Percentiles rank a stretch among this genome's conserved stretches.
These are phyloP conservation scores for Agrilus mali DNA, from an alignment of 2,888 invertebrate genomes.

Conservation along the genomic window DNA sequence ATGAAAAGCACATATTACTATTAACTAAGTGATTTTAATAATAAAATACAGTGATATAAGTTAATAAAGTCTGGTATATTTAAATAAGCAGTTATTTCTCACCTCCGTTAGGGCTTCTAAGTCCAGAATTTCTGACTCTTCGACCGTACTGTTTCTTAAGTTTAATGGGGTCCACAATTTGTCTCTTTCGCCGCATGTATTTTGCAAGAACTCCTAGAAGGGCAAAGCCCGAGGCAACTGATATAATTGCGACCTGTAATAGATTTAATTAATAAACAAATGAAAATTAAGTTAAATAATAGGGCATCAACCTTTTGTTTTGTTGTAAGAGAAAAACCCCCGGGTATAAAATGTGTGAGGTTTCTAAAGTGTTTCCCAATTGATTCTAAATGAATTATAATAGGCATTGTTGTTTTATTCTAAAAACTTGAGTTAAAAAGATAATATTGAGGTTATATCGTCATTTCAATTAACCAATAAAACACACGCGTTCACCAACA, in stretches of 20 bases:
- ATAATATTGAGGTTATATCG: too few relatives aligned
- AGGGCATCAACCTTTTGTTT: conserved; percentile 50
- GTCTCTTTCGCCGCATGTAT: conserved; percentile 60
- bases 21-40: neutral
- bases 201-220: conserved; percentile 73
- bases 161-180: conserved; percentile 46
- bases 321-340: conserved; percentile 42
- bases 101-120: conserved; percentile 58
- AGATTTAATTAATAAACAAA: conserved; percentile 9
- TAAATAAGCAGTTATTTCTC: conserved; percentile 5
- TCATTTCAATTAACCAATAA: too few relatives aligned
- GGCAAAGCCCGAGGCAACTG: conserved; percentile 65
- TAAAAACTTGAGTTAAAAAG: neutral
- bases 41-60: neutral
- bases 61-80: neutral
- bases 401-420: conserved; percentile 25
- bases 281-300: conserved; percentile 3
- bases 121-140: conserved; percentile 44
- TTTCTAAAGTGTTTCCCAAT: conserved; percentile 42
- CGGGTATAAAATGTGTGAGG: conserved; percentile 36
- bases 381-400: conserved; percentile 42
- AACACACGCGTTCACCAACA: too few relatives aligned
- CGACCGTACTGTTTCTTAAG: conserved; percentile 44
- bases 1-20: neutral
- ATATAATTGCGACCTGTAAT: conserved; percentile 54